These are phyloP conservation scores for Drosophila ercepeae DNA, from an alignment of 1,140 invertebrate species.

Conservation along the genomic window DNA sequence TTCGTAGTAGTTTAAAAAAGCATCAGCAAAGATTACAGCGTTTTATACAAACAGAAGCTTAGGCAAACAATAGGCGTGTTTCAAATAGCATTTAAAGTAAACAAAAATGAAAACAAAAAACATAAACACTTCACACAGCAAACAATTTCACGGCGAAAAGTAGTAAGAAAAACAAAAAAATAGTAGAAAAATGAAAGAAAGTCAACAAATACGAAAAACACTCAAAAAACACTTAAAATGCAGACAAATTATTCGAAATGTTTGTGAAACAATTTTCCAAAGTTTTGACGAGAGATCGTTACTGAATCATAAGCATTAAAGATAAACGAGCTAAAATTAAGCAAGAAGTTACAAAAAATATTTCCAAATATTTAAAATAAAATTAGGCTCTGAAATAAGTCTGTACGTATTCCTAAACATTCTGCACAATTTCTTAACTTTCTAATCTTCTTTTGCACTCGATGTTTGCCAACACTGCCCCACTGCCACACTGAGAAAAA, in stretches of 20 bases:
- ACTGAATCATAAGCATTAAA: slow-evolving; percentile 27
- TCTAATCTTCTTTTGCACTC: slow-evolving; percentile 61
- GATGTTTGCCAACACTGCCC: slow-evolving; percentile 51
- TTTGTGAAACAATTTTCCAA: slow-evolving; percentile 71
- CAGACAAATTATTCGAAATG: slow-evolving; percentile 62
- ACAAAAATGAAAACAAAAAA: no score
- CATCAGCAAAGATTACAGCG: slow-evolving; percentile 46
- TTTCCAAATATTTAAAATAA: slow-evolving; percentile 56
- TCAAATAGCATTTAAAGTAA: slow-evolving; percentile 34
- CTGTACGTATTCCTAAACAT: slow-evolving; percentile 37
- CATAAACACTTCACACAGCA: slow-evolving; percentile 19
- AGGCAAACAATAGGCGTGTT: slow-evolving; percentile 59
- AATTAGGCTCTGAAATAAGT: slow-evolving; percentile 35
- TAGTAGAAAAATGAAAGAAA: slow-evolving; percentile 41
- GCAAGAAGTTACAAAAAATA: slow-evolving; percentile 52
- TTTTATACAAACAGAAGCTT: slow-evolving; percentile 54
- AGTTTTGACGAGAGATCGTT: slow-evolving; percentile 30
- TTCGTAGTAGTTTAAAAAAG: slow-evolving; percentile 64
- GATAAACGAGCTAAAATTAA: slow-evolving; percentile 52
- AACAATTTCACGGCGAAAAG: slow-evolving; percentile 40
- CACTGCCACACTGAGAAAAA: slow-evolving; percentile 47
- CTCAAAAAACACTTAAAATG: slow-evolving; percentile 27
- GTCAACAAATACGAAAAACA: slow-evolving; percentile 26
- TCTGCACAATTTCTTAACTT: slow-evolving; percentile 64
- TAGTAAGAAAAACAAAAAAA: slow-evolving; percentile 45